A percentile compares a stretch with the other conserved stretches of the same genome.
phyloP scores from a whole-genome alignment of 35 echinoderm and acorn worm genomes.

The Ophiothrix spiculata region DNA sequence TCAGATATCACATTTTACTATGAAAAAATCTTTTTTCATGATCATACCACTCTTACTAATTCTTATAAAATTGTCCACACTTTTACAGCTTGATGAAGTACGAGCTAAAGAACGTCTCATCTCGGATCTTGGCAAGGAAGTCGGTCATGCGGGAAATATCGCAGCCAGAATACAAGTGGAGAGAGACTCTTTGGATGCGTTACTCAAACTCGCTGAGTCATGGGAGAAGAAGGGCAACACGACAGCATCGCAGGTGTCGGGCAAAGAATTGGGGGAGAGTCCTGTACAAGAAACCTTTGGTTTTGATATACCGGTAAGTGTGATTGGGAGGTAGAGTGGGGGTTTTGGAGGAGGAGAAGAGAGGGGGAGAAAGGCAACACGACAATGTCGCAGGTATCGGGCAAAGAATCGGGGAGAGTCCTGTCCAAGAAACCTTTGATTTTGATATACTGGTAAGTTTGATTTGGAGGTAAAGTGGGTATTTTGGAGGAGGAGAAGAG shows the following conservation, averaged over 20 bases:
- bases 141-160: conserved; percentile 46
- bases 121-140: conserved; percentile 55
- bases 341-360: too few species aligned
- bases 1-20: too few species aligned
- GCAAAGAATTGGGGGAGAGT: neutral
- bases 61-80: too few species aligned
- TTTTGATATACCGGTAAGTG: conserved; percentile 1
- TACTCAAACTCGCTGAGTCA: conserved; percentile 59
- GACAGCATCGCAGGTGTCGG: neutral
- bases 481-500: too few species aligned
- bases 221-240: conserved; percentile 55
- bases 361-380: conserved; percentile 35
- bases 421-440: neutral
- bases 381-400: neutral
- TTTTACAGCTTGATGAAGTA: conserved; percentile 62
- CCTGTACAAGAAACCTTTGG: neutral
- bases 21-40: too few species aligned
- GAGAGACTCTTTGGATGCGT: conserved; percentile 26
- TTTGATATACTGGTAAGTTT: neutral
- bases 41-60: too few species aligned
- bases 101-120: conserved; percentile 66
- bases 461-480: too few species aligned
- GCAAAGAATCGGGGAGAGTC: neutral
- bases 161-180: conserved; percentile 40
- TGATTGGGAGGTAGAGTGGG: too few species aligned